These are phyloP conservation scores for Oreocharis arfaki DNA, from an alignment of 2,113 vertebrate genomes.

Conservation along the genomic window DNA sequence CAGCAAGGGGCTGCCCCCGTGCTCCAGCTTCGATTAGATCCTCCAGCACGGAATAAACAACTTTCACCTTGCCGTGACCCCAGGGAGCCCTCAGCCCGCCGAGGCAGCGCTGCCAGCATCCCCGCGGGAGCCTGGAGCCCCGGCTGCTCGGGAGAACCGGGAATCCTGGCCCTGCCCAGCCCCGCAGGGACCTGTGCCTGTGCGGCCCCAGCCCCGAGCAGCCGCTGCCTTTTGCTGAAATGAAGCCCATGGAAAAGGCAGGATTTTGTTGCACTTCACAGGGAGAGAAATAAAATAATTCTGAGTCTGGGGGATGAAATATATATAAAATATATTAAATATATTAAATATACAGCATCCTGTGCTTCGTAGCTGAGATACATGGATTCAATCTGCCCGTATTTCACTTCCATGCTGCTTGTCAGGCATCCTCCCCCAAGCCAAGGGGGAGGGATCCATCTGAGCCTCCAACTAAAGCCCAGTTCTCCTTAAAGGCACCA, in stretches of 20 bases:
- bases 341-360: not conserved
- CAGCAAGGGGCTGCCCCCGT: not conserved
- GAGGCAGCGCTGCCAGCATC: not conserved
- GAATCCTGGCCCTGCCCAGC: not conserved
- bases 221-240: not conserved
- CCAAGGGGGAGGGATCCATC: not conserved
- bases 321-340: not conserved
- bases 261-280: not conserved
- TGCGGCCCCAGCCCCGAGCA: not conserved
- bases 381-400: not conserved
- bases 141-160: accelerated
- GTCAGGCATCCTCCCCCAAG: constrained; percentile 1
- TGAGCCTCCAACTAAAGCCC: constrained; percentile 16
- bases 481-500: constrained; percentile 6
- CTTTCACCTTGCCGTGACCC: constrained; percentile 41
- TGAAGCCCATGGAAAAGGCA: accelerated
- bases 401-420: not conserved
- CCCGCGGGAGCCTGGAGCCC: not conserved
- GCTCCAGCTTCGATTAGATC: not conserved
- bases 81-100: not conserved
- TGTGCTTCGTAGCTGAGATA: not conserved
- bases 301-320: not conserved
- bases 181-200: accelerated
- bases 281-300: not conserved
- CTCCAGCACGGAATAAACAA: not conserved